Evolutionary conservation across 2,888 invertebrate genomes (phyloP).

Genomic region (Cosmia pyralina): DNA sequence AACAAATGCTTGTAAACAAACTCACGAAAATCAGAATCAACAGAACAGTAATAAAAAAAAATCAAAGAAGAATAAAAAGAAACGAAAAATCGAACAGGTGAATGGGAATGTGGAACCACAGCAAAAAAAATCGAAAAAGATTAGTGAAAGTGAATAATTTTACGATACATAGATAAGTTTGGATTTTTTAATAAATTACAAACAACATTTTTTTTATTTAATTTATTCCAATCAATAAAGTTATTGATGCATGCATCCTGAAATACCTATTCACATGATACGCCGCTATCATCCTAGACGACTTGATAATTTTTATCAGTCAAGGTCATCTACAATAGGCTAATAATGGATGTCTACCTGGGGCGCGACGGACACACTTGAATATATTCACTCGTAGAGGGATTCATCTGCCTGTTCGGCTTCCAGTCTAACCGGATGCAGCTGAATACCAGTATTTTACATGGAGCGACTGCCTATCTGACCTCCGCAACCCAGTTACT

Average conservation of each 20-base stretch:
- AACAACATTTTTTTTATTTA: neutral
- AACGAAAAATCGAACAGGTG: conserved; percentile 75
- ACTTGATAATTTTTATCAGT: neutral
- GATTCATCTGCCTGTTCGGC: too few relatives aligned
- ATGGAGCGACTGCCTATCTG: too few relatives aligned
- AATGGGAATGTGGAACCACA: conserved; percentile 77
- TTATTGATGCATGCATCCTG: neutral
- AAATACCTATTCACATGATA: conserved; percentile 1
- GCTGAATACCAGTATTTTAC: too few relatives aligned
- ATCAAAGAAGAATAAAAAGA: conserved; percentile 79
- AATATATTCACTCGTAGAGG: neutral
- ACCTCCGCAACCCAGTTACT: too few relatives aligned
- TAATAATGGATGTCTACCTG: neutral
- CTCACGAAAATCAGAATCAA: conserved; percentile 63
- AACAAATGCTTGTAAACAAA: conserved; percentile 69
- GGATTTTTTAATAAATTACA: conserved; percentile 54
- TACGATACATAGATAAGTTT: conserved; percentile 26
- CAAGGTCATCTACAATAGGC: neutral
- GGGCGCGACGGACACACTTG: neutral
- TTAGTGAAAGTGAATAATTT: conserved; percentile 69
- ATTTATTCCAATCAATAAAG: neutral
- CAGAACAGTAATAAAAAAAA: conserved; percentile 65
- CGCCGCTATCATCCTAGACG: neutral
- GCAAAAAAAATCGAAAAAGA: conserved; percentile 75
- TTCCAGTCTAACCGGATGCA: too few relatives aligned